Percentiles rank a stretch among this genome's conserved stretches.
Conservation (phyloP, 2,888 invertebrate genomes). For the Hoplodrina blanda region DNA sequence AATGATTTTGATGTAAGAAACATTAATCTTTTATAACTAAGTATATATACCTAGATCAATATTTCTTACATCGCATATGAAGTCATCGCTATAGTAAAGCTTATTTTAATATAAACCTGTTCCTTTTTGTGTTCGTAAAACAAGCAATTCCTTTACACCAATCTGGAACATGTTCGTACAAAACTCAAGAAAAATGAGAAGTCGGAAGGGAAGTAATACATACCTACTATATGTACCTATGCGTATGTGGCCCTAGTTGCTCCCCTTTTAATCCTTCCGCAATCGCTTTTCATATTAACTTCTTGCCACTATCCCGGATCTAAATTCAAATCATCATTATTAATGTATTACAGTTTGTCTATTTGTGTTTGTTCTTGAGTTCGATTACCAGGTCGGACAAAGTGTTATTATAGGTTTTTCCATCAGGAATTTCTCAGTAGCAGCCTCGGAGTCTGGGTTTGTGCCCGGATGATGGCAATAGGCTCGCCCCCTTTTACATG, state of each 20-base stretch:
- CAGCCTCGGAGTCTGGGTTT: too few relatives aligned
- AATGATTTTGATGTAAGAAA: neutral
- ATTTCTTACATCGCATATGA: too few relatives aligned
- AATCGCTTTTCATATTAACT: conserved; percentile 31
- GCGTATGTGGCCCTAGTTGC: conserved; percentile 19
- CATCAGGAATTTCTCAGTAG: too few relatives aligned
- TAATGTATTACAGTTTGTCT: neutral
- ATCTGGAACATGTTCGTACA: conserved; percentile 42
- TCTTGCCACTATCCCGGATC: conserved; percentile 17
- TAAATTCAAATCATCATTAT: conserved; percentile 30
- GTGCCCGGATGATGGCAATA: too few relatives aligned
- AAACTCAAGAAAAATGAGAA: conserved; percentile 47
- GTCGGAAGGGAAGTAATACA: conserved; percentile 20
- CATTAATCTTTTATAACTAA: neutral
- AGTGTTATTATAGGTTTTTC: too few relatives aligned
- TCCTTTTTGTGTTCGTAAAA: conserved; percentile 31
- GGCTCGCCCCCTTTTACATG: too few relatives aligned
- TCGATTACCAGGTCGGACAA: too few relatives aligned
- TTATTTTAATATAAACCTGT: conserved; percentile 10
- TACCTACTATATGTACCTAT: neutral
- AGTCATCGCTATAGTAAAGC: neutral
- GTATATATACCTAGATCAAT: too few relatives aligned
- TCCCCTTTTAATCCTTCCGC: conserved; percentile 38
- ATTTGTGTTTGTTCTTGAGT: too few relatives aligned
- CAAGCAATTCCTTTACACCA: conserved; percentile 46